Percentiles rank a stretch among this genome's conserved stretches.
Evolutionary conservation across 2,113 vertebrate species (phyloP).

Genomic region (Zosterops lateralis): DNA sequence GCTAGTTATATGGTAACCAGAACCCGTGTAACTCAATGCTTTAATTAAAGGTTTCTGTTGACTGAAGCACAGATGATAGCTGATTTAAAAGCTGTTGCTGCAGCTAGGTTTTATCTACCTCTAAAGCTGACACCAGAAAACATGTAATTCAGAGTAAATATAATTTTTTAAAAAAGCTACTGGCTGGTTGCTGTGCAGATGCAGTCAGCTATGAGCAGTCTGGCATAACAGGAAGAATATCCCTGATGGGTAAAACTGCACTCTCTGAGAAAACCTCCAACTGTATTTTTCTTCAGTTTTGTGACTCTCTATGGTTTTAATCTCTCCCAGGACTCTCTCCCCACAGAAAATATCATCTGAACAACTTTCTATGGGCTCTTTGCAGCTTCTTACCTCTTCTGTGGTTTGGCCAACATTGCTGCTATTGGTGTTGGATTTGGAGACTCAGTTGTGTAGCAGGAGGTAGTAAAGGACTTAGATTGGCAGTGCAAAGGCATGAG

Average conservation of each 20-base stretch:
- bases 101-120: not conserved
- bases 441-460: not conserved
- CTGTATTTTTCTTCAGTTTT: not conserved
- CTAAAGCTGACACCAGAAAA: not conserved
- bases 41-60: conserved; percentile 61
- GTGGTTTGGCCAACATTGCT: not conserved
- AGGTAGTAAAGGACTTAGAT: not conserved
- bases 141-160: conserved; percentile 16
- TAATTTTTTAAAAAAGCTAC: not conserved
- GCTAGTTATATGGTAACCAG: conserved; percentile 41
- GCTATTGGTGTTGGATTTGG: not conserved
- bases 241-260: not conserved
- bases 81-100: not conserved
- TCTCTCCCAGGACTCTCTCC: not conserved
- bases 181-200: not conserved
- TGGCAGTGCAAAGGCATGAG: not conserved
- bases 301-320: not conserved
- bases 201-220: not conserved
- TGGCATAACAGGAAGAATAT: not conserved
- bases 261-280: not conserved
- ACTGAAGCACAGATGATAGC: conserved; percentile 6
- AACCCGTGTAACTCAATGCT: not conserved
- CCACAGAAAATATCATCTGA: not conserved
- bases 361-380: not conserved
- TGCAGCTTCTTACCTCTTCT: not conserved